Evolutionary conservation across 2,113 vertebrate genomes (phyloP).

Genomic region (Lethenteron camtschaticum): DNA sequence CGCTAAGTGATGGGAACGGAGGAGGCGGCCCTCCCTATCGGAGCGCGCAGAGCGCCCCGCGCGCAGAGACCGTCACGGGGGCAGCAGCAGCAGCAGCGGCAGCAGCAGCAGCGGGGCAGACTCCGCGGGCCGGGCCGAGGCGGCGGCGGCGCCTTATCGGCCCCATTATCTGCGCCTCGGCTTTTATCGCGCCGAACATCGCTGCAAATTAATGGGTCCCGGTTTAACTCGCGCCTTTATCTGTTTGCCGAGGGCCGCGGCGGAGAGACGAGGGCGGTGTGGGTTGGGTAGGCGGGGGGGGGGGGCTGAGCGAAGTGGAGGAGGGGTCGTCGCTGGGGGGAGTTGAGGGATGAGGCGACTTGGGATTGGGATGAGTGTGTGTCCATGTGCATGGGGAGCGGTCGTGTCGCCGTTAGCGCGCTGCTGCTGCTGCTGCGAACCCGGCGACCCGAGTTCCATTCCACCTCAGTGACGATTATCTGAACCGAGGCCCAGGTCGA

Average conservation of each 20-base stretch:
- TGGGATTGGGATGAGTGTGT: too few species aligned
- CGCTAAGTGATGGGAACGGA: constrained; percentile 98
- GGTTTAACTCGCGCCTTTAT: constrained; percentile 99
- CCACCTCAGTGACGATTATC: too few species aligned
- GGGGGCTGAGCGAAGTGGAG: constrained; percentile 20
- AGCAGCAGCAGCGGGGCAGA: too few species aligned
- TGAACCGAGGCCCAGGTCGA: too few species aligned
- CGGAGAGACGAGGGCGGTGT: constrained; percentile 50
- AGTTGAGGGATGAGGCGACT: background rate
- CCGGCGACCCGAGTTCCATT: too few species aligned
- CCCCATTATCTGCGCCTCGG: constrained; percentile 62
- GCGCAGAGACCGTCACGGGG: too few species aligned
- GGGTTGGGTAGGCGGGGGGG: constrained; percentile 15
- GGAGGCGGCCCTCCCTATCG: constrained; percentile 18
- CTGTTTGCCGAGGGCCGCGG: constrained; percentile 73
- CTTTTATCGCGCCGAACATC: constrained; percentile 70
- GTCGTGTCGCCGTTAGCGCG: too few species aligned
- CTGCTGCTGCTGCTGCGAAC: too few species aligned
- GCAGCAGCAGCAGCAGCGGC: too few species aligned
- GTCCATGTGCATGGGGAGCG: too few species aligned
- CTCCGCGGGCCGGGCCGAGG: too few species aligned
- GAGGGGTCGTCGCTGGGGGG: background rate
- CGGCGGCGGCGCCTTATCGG: constrained; percentile 31
- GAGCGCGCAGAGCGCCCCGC: too few species aligned
- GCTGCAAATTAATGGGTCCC: constrained; percentile 89